Conservation (phyloP, 2,113 vertebrate genomes). For the Dascyllus trimaculatus region DNA sequence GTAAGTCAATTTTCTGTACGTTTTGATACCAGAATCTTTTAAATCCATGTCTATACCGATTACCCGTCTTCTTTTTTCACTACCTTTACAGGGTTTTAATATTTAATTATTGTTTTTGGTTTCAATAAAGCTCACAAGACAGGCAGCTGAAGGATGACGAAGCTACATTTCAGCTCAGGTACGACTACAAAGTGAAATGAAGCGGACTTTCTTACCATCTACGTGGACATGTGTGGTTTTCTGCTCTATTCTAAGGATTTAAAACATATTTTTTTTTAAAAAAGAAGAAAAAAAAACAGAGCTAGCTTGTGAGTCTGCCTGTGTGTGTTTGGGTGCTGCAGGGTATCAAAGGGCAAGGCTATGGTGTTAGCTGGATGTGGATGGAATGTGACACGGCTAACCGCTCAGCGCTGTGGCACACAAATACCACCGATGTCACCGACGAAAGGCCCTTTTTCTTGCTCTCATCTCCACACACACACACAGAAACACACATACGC, state of each 20-base stretch:
- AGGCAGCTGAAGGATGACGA: too few relatives aligned
- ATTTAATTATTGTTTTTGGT: too few relatives aligned
- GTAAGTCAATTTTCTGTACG: not conserved
- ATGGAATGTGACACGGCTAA: slow-evolving; percentile 71
- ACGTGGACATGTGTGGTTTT: not conserved
- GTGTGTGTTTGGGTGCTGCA: slow-evolving; percentile 28
- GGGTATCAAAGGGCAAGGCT: slow-evolving; percentile 46
- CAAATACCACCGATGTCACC: slow-evolving; percentile 59
- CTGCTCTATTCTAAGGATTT: not conserved
- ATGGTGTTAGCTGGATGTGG: slow-evolving; percentile 43
- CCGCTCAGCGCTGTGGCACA: slow-evolving; percentile 42
- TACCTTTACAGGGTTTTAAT: not conserved
- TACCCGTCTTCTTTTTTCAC: not conserved
- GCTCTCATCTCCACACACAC: slow-evolving; percentile 8
- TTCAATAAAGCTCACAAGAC: too few relatives aligned
- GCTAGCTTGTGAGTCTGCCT: not conserved
- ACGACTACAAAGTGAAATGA: not conserved
- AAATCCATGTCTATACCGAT: not conserved
- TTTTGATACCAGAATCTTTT: slow-evolving; percentile 12
- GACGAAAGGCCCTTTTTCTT: slow-evolving; percentile 48
- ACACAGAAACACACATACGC: slow-evolving; percentile 1
- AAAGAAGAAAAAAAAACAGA: not conserved
- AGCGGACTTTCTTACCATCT: not conserved
- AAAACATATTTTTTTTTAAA: not conserved
- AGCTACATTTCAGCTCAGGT: not conserved